These are phyloP conservation scores for Cyclargus thomasi DNA, from an alignment of 1,140 invertebrate genomes.

Conservation along the genomic window DNA sequence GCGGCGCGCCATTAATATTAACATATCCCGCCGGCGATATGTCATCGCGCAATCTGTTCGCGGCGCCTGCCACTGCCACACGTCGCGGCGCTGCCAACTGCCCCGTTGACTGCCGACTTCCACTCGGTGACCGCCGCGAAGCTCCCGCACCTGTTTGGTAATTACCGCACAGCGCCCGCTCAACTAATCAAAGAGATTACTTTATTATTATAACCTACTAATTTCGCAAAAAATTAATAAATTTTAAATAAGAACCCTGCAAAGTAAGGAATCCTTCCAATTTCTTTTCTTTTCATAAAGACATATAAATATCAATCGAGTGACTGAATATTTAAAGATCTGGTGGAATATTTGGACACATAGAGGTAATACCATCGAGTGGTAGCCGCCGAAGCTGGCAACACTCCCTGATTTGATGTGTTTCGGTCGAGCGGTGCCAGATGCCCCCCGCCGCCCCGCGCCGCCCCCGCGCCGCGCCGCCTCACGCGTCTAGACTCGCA, in stretches of 20 bases:
- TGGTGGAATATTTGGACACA: not conserved
- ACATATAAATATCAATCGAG: too few relatives aligned
- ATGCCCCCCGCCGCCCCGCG: too few relatives aligned
- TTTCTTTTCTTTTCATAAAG: too few relatives aligned
- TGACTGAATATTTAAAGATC: not conserved
- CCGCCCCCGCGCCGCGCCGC: too few relatives aligned
- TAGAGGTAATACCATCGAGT: not conserved
- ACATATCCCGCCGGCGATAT: not conserved
- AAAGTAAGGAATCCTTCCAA: too few relatives aligned
- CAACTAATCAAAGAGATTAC: not conserved
- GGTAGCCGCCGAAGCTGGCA: not conserved
- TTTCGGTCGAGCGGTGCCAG: not conserved
- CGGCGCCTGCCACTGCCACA: not conserved
- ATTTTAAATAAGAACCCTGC: not conserved
- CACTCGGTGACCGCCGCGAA: too few relatives aligned
- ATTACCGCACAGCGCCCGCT: not conserved
- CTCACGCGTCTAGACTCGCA: not conserved
- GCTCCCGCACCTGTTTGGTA: not conserved
- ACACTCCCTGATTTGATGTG: not conserved
- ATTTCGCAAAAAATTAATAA: not conserved
- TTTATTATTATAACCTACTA: not conserved
- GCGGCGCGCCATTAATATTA: constrained; percentile 2
- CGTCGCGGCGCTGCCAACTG: too few relatives aligned
- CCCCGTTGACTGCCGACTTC: too few relatives aligned
- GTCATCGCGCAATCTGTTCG: not conserved